phyloP scores from a whole-genome alignment of 2,888 invertebrate species.

The Eupithecia tripunctaria region DNA sequence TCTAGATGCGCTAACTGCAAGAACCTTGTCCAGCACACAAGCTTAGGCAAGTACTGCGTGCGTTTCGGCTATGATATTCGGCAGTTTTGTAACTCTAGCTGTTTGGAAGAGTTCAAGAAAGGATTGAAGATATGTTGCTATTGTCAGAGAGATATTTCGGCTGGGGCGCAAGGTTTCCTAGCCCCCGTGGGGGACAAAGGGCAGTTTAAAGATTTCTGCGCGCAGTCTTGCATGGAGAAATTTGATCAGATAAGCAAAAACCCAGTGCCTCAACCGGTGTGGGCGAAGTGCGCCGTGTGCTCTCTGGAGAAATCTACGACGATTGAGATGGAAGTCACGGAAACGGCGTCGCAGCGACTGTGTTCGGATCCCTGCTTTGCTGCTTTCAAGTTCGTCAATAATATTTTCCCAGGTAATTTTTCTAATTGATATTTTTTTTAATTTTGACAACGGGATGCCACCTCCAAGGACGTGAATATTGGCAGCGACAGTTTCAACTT shows the following conservation, averaged over 20 bases:
- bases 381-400: constrained; percentile 96
- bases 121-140: constrained; percentile 96
- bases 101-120: constrained; percentile 95
- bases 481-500: neutral
- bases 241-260: constrained; percentile 89
- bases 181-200: constrained; percentile 95
- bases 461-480: neutral
- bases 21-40: constrained; percentile 89
- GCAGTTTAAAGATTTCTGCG: constrained; percentile 92
- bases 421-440: neutral
- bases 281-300: constrained; percentile 93
- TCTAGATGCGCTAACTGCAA: constrained; percentile 93
- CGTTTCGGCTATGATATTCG: constrained; percentile 95
- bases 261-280: constrained; percentile 82
- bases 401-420: constrained; percentile 87
- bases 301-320: constrained; percentile 89
- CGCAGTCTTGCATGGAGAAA: constrained; percentile 89
- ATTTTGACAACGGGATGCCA: neutral
- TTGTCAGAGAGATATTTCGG: constrained; percentile 95
- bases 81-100: constrained; percentile 95
- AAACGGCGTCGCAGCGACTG: constrained; percentile 87
- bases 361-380: constrained; percentile 97
- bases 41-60: constrained; percentile 96
- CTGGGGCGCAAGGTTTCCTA: constrained; percentile 90
- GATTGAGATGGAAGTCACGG: constrained; percentile 90